Conservation (phyloP, 1,140 invertebrate species). For the Lordiphosa mommai region DNA sequence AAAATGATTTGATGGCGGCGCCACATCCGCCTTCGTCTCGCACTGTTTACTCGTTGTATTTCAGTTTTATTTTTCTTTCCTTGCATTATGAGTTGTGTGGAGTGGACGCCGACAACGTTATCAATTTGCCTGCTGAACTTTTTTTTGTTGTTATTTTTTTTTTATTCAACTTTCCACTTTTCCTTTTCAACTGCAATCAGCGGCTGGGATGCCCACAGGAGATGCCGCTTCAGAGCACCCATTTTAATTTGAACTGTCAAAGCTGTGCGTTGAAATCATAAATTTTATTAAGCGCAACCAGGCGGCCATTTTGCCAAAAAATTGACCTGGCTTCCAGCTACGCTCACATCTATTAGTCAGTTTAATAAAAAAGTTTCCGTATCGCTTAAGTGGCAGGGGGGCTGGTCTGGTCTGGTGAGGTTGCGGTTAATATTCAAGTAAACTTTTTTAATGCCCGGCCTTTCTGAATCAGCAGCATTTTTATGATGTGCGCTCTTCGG, state of each 20-base stretch:
- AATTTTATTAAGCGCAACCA: conserved; percentile 76
- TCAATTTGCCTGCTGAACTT: conserved; percentile 75
- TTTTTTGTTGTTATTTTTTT: conserved; percentile 25
- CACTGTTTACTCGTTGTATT: conserved; percentile 66
- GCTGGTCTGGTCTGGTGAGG: conserved; percentile 5
- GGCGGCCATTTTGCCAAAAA: conserved; percentile 61
- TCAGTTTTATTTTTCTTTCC: conserved; percentile 42
- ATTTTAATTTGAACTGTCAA: conserved; percentile 77
- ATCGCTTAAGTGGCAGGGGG: conserved; percentile 59
- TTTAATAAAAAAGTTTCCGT: conserved; percentile 75
- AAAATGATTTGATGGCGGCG: conserved; percentile 77
- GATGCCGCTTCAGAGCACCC: conserved; percentile 23
- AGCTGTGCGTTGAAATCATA: conserved; percentile 73
- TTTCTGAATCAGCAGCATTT: conserved; percentile 30
- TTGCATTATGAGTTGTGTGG: conserved; percentile 48
- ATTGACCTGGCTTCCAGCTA: conserved; percentile 45
- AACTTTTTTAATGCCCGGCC: conserved; percentile 72
- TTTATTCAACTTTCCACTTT: conserved; percentile 10
- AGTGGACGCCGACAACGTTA: conserved; percentile 41
- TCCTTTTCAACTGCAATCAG: conserved; percentile 9
- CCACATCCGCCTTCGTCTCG: conserved; percentile 52
- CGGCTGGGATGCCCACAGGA: conserved; percentile 7
- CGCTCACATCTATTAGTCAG: conserved; percentile 35
- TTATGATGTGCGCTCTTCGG: conserved; percentile 50
- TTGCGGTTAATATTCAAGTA: conserved; percentile 63